phyloP scores from a whole-genome alignment of 2,888 invertebrate species.

The Agrochola lychnidis region DNA sequence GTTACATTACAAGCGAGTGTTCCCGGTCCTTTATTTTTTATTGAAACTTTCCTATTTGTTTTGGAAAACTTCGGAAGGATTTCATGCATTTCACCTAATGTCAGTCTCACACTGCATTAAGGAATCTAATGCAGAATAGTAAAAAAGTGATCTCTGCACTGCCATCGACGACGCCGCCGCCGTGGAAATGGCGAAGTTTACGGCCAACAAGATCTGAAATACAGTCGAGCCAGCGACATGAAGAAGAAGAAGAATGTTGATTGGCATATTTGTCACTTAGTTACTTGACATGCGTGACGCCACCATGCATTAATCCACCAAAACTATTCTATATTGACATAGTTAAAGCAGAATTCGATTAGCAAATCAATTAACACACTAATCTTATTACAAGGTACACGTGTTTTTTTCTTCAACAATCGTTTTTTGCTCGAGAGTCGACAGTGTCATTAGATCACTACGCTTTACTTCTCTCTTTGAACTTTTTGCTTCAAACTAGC shows the following conservation, averaged over 20 bases:
- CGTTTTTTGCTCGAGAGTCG: conserved; percentile 23
- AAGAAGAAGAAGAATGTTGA: background rate
- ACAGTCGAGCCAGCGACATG: background rate
- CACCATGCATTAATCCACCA: background rate
- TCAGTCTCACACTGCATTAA: background rate
- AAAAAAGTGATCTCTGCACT: background rate
- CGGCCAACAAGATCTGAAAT: background rate
- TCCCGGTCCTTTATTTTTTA: background rate
- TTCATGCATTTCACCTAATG: background rate
- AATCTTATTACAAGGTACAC: conserved; percentile 42
- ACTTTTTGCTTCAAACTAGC: conserved; percentile 57
- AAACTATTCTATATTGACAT: background rate
- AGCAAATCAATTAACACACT: conserved; percentile 37
- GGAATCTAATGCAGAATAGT: background rate
- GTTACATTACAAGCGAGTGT: too few relatives aligned
- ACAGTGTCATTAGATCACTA: conserved; percentile 49
- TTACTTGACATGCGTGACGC: background rate
- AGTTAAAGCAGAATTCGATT: conserved; percentile 15
- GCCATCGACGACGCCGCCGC: rapidly evolving
- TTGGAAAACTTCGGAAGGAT: background rate
- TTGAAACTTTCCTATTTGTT: background rate
- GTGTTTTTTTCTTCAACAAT: conserved; percentile 32
- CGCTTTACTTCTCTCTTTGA: conserved; percentile 33
- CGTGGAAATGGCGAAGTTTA: background rate
- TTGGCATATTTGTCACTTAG: too few relatives aligned